Conservation (phyloP, 2,797 vertebrate species). For the Morelia viridis region DNA sequence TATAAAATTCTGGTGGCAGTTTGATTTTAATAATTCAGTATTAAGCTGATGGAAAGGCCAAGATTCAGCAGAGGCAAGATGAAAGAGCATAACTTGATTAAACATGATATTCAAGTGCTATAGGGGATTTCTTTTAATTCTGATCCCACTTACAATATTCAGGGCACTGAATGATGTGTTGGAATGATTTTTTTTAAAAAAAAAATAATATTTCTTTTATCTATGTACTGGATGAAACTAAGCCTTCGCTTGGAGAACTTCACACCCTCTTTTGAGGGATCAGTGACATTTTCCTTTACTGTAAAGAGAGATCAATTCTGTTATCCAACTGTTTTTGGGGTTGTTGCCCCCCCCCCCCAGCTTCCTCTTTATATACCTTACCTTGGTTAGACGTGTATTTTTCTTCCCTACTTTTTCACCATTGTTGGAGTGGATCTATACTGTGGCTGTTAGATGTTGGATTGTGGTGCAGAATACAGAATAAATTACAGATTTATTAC, state of each 20-base stretch:
- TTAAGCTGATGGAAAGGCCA: not conserved
- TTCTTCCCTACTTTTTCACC: not conserved
- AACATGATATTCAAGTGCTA: not conserved
- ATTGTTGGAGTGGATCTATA: not conserved
- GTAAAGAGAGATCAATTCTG: slow-evolving; percentile 17
- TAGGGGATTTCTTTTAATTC: not conserved
- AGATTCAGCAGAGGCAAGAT: not conserved
- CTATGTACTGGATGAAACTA: not conserved
- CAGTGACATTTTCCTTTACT: not conserved
- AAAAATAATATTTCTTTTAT: not conserved
- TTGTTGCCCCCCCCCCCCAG: not conserved
- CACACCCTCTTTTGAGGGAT: not conserved
- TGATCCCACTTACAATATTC: not conserved
- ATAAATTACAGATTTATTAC: not conserved
- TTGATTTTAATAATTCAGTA: not conserved
- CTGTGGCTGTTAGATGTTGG: not conserved
- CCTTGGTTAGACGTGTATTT: slow-evolving; percentile 10
- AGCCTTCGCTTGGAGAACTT: not conserved
- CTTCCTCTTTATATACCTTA: not conserved
- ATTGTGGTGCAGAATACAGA: not conserved
- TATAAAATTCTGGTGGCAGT: slow-evolving; percentile 37
- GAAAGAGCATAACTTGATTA: not conserved
- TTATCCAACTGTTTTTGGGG: slow-evolving; percentile 4
- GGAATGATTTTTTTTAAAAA: not conserved
- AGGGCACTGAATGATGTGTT: not conserved